phyloP scores from a whole-genome alignment of 2,113 vertebrate genomes.

The Bungarus multicinctus region DNA sequence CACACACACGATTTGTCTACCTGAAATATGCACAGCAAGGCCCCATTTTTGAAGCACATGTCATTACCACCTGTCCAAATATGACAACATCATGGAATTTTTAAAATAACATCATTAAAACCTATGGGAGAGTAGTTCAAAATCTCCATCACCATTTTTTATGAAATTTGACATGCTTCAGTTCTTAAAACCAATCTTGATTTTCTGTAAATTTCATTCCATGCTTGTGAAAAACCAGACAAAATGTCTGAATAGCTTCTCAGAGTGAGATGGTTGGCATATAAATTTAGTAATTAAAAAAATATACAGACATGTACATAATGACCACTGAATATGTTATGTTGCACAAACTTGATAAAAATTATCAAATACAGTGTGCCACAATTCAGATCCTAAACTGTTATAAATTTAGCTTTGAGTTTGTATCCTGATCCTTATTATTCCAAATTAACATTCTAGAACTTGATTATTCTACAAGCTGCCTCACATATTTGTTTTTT shows the following conservation, averaged over 20 bases:
- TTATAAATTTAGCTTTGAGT: rapidly evolving
- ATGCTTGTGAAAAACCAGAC: background rate
- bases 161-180: background rate
- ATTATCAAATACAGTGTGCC: background rate
- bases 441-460: slow-evolving; percentile 18
- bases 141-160: background rate
- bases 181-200: background rate
- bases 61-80: background rate
- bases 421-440: slow-evolving; percentile 13
- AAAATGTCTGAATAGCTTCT: background rate
- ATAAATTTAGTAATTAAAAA: background rate
- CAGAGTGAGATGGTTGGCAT: background rate
- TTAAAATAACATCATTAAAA: background rate
- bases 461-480: slow-evolving; percentile 31
- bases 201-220: background rate
- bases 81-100: background rate
- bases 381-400: rapidly evolving
- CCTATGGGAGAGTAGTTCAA: background rate
- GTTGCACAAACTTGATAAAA: background rate
- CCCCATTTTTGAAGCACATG: background rate
- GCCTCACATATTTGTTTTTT: background rate
- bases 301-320: background rate
- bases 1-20: background rate
- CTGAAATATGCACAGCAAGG: background rate
- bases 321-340: background rate